phyloP scores from a whole-genome alignment of 2,888 invertebrate genomes.

The Meteorus colon region DNA sequence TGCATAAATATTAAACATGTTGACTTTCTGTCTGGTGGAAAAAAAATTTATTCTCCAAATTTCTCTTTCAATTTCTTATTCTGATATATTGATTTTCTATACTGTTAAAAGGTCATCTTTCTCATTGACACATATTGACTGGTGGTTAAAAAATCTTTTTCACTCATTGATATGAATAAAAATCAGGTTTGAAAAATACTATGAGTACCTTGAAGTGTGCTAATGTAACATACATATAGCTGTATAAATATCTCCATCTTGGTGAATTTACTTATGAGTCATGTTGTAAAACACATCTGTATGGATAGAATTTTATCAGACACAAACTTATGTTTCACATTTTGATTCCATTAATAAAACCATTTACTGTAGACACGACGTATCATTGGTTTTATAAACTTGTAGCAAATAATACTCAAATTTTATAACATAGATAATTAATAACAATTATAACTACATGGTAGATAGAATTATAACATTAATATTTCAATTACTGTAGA shows the following conservation, averaged over 20 bases:
- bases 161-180: neutral
- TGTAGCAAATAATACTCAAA: neutral
- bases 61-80: slow-evolving; percentile 5
- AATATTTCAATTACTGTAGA: no score
- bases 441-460: no score
- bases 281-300: neutral
- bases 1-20: neutral
- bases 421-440: neutral
- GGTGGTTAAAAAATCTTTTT: neutral
- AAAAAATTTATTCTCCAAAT: neutral
- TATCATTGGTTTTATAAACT: neutral
- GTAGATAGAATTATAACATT: no score
- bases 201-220: neutral
- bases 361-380: neutral
- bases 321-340: neutral
- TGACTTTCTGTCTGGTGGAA: neutral
- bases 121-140: neutral
- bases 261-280: neutral
- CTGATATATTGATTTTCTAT: neutral
- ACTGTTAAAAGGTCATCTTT: neutral
- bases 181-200: neutral
- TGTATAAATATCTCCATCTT: neutral
- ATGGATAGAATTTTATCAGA: neutral
- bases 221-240: neutral
- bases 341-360: neutral